Evolutionary conservation across 2,797 vertebrate species (phyloP), one percentile per base, ranked within the genome.

Genomic region (Clamator glandarius): DNA sequence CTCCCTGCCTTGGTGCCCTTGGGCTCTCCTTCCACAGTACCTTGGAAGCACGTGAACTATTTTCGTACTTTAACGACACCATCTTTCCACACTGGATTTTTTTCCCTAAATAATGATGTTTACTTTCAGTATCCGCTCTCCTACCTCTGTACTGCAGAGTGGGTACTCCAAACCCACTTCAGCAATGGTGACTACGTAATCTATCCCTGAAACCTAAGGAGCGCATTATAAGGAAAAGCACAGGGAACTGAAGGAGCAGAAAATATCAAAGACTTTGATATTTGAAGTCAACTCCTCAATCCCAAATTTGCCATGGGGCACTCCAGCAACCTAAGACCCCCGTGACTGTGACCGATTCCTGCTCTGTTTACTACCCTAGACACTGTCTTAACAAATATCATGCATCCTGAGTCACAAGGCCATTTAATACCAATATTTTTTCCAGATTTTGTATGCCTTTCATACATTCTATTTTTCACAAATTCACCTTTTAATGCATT

Each of bases 21-120:
- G 28, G 92, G 64, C 33, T 78, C 62, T 93, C 85, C 48, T 55
- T 92, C 96, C 23, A 18, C 44, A 82, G 83, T 67, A 95, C 82
- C 93, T 91, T 69, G 19, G 50, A 96, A 89, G 57, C 19, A 91
- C 46, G 21, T 95, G 91, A 96, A 94, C 93, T 58, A 74, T 83
- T 96, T 96, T 39, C 69, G 44, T 58, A 69, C 29, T 75, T 31
- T 64, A 68, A 92, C 57, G 72, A 17, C 20, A 93, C 21, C 42
- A n/a, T 5, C 33, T 46, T 67, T 78, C 81, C 72, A 76, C 33
- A 80, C 8, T 39, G 52, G 14, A 36, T 15, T 91, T 90, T 90
- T 78, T 62, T 44, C 39, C 58, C 25, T 92, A 86, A 82, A 35
- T 59, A 66, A 72, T 36, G 68, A 94, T 14, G 17, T 44, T 92